phyloP scores from a whole-genome alignment of 2,888 invertebrate species.

The Exocentrus adspersus region DNA sequence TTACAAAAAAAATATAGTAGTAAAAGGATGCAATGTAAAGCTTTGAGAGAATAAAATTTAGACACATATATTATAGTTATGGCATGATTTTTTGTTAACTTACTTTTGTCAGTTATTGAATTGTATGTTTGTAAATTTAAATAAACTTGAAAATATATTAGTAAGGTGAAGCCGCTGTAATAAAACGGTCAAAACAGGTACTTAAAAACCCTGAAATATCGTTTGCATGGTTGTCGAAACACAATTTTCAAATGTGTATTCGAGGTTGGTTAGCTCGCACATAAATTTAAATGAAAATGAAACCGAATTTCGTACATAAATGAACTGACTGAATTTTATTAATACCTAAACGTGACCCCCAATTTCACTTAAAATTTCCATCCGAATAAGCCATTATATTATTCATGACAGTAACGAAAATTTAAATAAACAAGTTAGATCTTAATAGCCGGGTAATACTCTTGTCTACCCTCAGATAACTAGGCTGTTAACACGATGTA shows the following conservation, averaged over 20 bases:
- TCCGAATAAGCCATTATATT: conserved; percentile 26
- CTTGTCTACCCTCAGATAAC: conserved; percentile 10
- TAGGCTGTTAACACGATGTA: conserved; percentile 8
- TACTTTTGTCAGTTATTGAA: too few relatives aligned
- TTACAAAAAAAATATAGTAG: neutral
- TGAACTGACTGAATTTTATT: conserved; percentile 15
- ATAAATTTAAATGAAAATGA: neutral
- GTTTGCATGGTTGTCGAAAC: neutral
- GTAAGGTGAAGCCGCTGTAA: too few relatives aligned
- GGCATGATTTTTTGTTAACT: too few relatives aligned
- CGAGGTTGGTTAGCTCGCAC: too few relatives aligned
- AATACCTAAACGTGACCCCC: conserved; percentile 10
- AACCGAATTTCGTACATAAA: conserved; percentile 9
- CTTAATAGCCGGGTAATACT: conserved; percentile 19
- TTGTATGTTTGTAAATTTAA: too few relatives aligned
- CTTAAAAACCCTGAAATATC: too few relatives aligned
- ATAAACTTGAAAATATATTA: too few relatives aligned
- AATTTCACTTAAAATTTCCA: conserved; percentile 21
- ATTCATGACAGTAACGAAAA: conserved; percentile 27
- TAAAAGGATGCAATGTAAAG: neutral
- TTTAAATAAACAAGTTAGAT: conserved; percentile 29
- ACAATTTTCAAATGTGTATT: too few relatives aligned
- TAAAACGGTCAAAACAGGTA: too few relatives aligned
- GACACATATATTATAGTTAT: too few relatives aligned
- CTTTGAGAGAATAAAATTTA: too few relatives aligned